A percentile compares a stretch with the other conserved stretches of the same genome.
phyloP scores from a whole-genome alignment of 2,797 vertebrate genomes.

The Melanotaenia nigrans region DNA sequence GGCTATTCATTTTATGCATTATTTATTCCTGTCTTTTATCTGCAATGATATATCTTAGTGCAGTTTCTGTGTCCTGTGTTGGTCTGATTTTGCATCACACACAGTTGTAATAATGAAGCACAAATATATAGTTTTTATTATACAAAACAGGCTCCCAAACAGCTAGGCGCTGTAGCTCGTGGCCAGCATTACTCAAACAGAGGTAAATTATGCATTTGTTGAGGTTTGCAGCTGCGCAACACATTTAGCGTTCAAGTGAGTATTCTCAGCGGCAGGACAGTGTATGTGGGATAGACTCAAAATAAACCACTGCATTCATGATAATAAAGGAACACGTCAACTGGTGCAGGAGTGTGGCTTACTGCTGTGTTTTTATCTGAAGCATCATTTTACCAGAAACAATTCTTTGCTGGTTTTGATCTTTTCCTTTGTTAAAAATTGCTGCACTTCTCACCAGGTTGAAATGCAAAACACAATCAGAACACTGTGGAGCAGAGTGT shows the following conservation, averaged over 20 bases:
- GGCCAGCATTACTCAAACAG: slow-evolving; percentile 28
- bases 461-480: background rate
- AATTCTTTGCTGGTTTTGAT: background rate
- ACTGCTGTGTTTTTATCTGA: background rate
- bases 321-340: slow-evolving; percentile 11
- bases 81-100: slow-evolving; percentile 11
- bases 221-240: slow-evolving; percentile 22
- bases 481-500: background rate
- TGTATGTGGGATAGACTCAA: slow-evolving; percentile 22
- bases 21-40: slow-evolving; percentile 12
- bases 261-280: slow-evolving; percentile 33
- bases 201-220: slow-evolving; percentile 22
- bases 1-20: slow-evolving; percentile 3
- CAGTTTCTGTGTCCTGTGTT: slow-evolving; percentile 5
- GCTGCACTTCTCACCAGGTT: background rate
- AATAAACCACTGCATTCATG: slow-evolving; percentile 30
- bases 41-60: slow-evolving; percentile 3
- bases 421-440: slow-evolving; percentile 9
- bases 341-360: slow-evolving; percentile 5
- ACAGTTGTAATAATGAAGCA: slow-evolving; percentile 13
- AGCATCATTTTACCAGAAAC: background rate
- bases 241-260: slow-evolving; percentile 28
- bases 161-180: slow-evolving; percentile 33
- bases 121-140: slow-evolving; percentile 19
- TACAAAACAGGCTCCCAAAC: slow-evolving; percentile 18